Conservation (phyloP, 2,888 invertebrate species). For the Mystacides longicornis region DNA sequence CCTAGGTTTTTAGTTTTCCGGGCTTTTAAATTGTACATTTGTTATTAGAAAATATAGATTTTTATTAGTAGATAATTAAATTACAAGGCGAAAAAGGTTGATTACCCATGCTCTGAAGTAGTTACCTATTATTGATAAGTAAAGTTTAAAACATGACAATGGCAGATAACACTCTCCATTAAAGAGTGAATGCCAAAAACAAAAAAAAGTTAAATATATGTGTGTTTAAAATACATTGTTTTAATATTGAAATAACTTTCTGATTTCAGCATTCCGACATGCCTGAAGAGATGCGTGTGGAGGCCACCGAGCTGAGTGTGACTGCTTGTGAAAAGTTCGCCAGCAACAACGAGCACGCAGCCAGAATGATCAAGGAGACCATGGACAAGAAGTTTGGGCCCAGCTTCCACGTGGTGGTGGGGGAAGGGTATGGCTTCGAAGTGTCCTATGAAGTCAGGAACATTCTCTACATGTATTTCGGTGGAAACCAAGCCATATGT, state of each 20-base stretch:
- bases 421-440: conserved; percentile 92
- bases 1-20: too few relatives aligned
- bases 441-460: conserved; percentile 86
- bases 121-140: too few relatives aligned
- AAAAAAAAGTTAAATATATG: too few relatives aligned
- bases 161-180: too few relatives aligned
- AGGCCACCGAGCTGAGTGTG: conserved; percentile 84
- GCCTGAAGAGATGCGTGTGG: conserved; percentile 86
- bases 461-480: conserved; percentile 83
- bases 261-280: conserved; percentile 75
- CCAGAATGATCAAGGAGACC: conserved; percentile 88
- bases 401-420: conserved; percentile 92
- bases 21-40: too few relatives aligned
- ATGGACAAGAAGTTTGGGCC: conserved; percentile 95
- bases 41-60: too few relatives aligned
- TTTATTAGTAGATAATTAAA: too few relatives aligned
- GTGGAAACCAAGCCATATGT: conserved; percentile 81
- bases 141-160: too few relatives aligned
- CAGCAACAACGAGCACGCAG: conserved; percentile 80
- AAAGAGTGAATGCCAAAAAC: too few relatives aligned
- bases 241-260: not conserved
- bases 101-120: too few relatives aligned
- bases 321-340: conserved; percentile 90
- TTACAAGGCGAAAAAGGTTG: too few relatives aligned
- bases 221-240: too few relatives aligned